Evolutionary conservation across 2,113 vertebrate genomes (phyloP).

Genomic region (Pionites leucogaster): DNA sequence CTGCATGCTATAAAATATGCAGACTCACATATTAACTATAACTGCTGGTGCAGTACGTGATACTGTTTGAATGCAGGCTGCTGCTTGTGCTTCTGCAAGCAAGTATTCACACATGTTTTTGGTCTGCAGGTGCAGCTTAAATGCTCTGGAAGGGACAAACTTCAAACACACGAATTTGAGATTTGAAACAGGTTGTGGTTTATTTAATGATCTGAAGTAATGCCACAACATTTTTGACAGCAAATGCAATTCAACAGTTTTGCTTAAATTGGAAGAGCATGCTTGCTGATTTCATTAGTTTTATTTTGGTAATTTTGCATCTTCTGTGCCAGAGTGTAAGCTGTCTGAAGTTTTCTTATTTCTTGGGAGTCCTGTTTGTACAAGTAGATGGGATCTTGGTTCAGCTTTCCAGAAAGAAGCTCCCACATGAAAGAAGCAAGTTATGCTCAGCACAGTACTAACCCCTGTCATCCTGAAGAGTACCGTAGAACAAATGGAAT

Average conservation of each 20-base stretch:
- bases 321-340: not conserved
- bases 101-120: not conserved
- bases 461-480: not conserved
- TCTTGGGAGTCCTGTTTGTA: not conserved
- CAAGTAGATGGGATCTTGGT: not conserved
- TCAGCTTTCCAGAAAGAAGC: not conserved
- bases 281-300: not conserved
- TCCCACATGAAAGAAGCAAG: not conserved
- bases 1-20: not conserved
- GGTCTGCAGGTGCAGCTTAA: not conserved
- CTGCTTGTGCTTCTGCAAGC: not conserved
- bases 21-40: not conserved
- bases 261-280: conserved; percentile 1
- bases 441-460: not conserved
- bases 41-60: not conserved
- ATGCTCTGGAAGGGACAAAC: not conserved
- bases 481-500: not conserved
- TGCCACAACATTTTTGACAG: not conserved
- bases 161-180: not conserved
- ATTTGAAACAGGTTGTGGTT: conserved; percentile 30
- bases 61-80: not conserved
- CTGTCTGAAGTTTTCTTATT: not conserved
- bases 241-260: not conserved
- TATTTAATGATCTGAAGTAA: conserved; percentile 13
- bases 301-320: not conserved